phyloP scores from a whole-genome alignment of 2,113 vertebrate species.

The Sula dactylatra region DNA sequence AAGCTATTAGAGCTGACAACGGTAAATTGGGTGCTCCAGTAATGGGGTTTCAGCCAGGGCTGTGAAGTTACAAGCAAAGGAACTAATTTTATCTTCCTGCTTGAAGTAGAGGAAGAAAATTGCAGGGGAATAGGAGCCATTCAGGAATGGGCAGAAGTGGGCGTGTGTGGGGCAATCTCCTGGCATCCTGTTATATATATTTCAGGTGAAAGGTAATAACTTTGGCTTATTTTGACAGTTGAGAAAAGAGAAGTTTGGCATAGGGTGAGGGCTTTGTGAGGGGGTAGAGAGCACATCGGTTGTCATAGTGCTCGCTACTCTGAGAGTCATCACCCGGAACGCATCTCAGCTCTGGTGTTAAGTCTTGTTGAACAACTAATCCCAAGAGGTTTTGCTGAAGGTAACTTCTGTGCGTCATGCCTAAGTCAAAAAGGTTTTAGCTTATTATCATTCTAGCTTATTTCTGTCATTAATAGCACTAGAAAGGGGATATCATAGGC shows the following conservation, averaged over 20 bases:
- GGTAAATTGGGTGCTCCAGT: not conserved
- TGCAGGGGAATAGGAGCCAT: not conserved
- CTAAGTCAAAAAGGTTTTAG: not conserved
- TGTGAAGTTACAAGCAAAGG: not conserved
- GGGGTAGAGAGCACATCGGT: fast-evolving
- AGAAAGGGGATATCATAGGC: not conserved
- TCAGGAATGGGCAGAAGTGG: not conserved
- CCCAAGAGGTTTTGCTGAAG: not conserved
- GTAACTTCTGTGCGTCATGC: not conserved
- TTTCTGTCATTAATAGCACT: not conserved
- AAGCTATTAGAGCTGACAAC: not conserved
- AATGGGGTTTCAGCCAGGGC: not conserved
- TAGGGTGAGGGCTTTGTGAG: not conserved
- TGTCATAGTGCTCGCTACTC: not conserved
- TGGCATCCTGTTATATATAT: not conserved
- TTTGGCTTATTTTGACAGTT: not conserved
- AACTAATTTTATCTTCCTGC: not conserved
- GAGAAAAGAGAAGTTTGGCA: not conserved
- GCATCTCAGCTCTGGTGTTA: not conserved
- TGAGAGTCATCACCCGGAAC: not conserved
- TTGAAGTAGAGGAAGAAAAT: not conserved
- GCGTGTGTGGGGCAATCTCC: no score
- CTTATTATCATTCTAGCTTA: not conserved
- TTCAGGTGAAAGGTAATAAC: not conserved
- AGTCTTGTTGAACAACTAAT: not conserved